Evolutionary conservation across 2,113 vertebrate species (phyloP), one percentile per base, ranked within the genome.

Genomic region (Spea bombifrons): DNA sequence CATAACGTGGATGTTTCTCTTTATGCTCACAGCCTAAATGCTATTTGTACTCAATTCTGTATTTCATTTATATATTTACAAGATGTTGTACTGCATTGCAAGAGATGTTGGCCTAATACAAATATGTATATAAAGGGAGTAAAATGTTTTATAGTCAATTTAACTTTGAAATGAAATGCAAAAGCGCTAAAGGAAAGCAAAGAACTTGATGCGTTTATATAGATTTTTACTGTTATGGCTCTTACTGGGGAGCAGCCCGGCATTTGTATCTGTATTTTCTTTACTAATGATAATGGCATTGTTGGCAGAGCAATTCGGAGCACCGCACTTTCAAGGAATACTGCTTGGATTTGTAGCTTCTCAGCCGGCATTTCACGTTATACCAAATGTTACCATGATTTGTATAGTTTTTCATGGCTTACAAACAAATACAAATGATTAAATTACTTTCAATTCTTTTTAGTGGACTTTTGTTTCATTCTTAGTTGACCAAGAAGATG

Each of bases 151-250:
- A 30, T 61, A 63, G 16, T 68, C 45, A 68, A 5, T 15, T 30
- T 43, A 55, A 17, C 7, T n/a, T 17, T 5, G 46, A 66, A 75
- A 75, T 75, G 43, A 75, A 43, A 66, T 61, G 43, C n/a, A 66
- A 65, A 75, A 12, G 55, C 55, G 12, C 55, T 30, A 59, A 59
- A 10, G 55, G 9, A 59, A 12, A 59, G 4, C 61, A 49, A n/a
- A 49, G n/a, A 57, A 52, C 30, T 9, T 50, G 43, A 75, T 67
- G 9, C 53, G 17, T 45, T 66, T 44, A 15, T 75, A 17, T 67
- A 9, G 5, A 55, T 46, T 75, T 50, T 75, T 30, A 49, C 8
- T 8, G 57, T 64, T 7, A 63, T n/a, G 30, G 52, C 17, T 66
- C 73, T 15, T 4, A 43, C 63, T 75, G 61, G 43, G 73, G 52